A percentile compares a stretch with the other conserved stretches of the same genome.
These are phyloP conservation scores for Valencia hispanica DNA, from an alignment of 2,797 vertebrate species.

Conservation along the genomic window DNA sequence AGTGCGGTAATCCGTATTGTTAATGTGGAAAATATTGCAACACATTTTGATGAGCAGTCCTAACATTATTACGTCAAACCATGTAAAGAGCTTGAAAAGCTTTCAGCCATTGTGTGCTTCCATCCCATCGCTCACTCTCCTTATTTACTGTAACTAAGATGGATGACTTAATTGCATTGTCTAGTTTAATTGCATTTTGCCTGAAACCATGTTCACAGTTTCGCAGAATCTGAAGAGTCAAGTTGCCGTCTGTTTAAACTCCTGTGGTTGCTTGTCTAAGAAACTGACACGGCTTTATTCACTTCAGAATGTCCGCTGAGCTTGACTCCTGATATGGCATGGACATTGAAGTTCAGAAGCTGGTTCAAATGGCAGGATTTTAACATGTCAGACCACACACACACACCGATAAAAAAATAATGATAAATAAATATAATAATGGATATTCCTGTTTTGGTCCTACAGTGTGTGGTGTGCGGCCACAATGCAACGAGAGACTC, in stretches of 20 bases:
- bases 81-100: conserved; percentile 6
- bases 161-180: conserved; percentile 15
- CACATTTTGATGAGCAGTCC: neutral
- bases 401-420: too few species aligned
- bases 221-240: neutral
- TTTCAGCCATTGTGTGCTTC: conserved; percentile 6
- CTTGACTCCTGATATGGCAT: neutral
- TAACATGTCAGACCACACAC: too few species aligned
- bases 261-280: neutral
- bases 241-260: neutral
- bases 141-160: conserved; percentile 18
- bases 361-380: too few species aligned
- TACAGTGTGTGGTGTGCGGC: too few species aligned
- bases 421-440: too few species aligned
- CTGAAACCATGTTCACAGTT: conserved; percentile 3
- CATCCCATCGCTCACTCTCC: neutral
- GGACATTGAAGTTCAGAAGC: neutral
- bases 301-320: neutral
- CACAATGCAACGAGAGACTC: too few species aligned
- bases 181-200: conserved; percentile 2
- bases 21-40: conserved; percentile 20
- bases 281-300: neutral
- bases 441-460: too few species aligned
- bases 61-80: conserved; percentile 11
- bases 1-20: neutral